These are phyloP conservation scores for Brachypterus glaber DNA, from an alignment of 2,888 invertebrate genomes.

Conservation along the genomic window DNA sequence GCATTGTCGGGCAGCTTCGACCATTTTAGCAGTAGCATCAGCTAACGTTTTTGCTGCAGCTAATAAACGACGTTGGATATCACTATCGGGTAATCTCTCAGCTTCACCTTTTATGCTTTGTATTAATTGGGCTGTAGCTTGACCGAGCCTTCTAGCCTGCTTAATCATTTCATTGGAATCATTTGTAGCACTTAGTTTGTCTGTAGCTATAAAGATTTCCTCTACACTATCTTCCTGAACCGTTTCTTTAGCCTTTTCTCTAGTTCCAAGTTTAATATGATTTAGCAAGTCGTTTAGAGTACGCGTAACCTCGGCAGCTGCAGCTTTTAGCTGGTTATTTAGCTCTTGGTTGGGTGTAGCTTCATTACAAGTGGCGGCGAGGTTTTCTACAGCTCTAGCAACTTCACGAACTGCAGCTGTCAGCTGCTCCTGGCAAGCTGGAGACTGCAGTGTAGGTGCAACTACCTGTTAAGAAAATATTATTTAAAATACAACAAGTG, in stretches of 20 bases:
- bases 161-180: constrained; percentile 91
- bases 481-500: too few species aligned
- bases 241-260: constrained; percentile 53
- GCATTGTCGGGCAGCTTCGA: constrained; percentile 91
- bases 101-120: constrained; percentile 94
- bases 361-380: constrained; percentile 74
- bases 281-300: constrained; percentile 83
- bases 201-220: constrained; percentile 81
- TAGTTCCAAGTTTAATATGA: constrained; percentile 70
- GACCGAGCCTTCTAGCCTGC: constrained; percentile 83
- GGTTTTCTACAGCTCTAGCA: constrained; percentile 79
- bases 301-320: constrained; percentile 80
- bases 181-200: constrained; percentile 74
- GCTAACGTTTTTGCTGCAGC: constrained; percentile 92
- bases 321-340: constrained; percentile 66
- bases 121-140: constrained; percentile 89
- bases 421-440: constrained; percentile 82
- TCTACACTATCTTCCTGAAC: constrained; percentile 75
- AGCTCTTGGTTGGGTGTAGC: constrained; percentile 57
- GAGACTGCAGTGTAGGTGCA: constrained; percentile 72
- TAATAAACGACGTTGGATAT: constrained; percentile 78
- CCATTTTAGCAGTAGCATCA: constrained; percentile 94
- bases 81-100: constrained; percentile 75
- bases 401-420: constrained; percentile 89
- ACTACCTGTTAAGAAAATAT: constrained; percentile 51